phyloP scores from a whole-genome alignment of 2,797 vertebrate genomes.

The Lacerta viridis region DNA sequence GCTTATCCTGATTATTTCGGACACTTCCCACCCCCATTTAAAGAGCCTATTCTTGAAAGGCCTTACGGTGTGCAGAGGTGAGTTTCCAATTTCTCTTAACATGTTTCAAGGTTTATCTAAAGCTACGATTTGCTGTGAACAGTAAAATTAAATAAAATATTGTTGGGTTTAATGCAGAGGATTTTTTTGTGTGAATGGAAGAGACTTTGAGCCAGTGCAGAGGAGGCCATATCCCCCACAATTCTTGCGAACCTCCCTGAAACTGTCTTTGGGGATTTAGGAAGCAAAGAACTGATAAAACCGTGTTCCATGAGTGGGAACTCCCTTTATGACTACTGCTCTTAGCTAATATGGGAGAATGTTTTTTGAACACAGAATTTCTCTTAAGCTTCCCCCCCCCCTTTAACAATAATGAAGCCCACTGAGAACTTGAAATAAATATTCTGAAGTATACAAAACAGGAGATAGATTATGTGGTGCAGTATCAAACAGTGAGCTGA shows the following conservation, averaged over 20 bases:
- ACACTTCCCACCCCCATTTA: slow-evolving; percentile 91
- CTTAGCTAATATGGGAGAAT: background rate
- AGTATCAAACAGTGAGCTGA: background rate
- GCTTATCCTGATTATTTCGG: slow-evolving; percentile 99
- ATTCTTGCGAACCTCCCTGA: too few species aligned
- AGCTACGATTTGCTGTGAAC: background rate
- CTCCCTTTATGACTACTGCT: background rate
- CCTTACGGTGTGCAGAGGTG: slow-evolving; percentile 97
- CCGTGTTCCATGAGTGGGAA: background rate
- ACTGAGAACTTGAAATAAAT: background rate
- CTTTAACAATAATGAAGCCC: background rate
- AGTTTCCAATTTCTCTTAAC: slow-evolving; percentile 65
- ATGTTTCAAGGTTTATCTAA: background rate
- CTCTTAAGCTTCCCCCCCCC: background rate
- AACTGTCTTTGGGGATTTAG: background rate
- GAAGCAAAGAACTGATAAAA: background rate
- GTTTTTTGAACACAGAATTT: background rate
- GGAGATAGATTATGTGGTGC: background rate
- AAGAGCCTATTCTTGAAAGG: slow-evolving; percentile 93
- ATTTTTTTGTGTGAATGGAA: background rate
- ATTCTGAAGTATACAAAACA: background rate
- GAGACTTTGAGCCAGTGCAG: background rate
- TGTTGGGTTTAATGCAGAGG: background rate
- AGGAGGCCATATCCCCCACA: background rate
- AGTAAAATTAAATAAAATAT: background rate